phyloP scores from a whole-genome alignment of 2,113 vertebrate genomes.

The Hemiscyllium ocellatum region DNA sequence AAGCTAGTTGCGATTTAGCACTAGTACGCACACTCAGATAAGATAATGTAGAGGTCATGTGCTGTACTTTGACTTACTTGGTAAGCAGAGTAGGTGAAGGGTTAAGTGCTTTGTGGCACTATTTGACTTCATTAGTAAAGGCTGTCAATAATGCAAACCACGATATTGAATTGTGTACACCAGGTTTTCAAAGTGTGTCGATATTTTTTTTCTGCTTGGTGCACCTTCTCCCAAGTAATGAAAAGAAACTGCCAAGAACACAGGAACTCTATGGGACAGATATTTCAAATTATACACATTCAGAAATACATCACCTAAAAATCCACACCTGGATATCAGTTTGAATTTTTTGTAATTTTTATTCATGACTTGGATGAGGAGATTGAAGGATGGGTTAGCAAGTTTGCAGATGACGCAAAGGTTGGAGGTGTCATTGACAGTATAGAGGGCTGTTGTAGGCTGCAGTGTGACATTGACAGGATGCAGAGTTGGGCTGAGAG shows the following conservation, averaged over 20 bases:
- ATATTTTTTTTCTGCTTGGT: background rate
- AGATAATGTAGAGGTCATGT: background rate
- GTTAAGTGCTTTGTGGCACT: background rate
- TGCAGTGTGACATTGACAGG: too few species aligned
- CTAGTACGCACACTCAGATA: background rate
- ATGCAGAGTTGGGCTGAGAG: too few species aligned
- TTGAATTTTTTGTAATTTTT: too few species aligned
- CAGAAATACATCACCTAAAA: background rate
- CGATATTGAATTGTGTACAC: background rate
- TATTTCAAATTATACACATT: background rate
- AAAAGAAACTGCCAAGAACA: background rate
- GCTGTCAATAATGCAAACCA: background rate
- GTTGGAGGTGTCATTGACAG: too few species aligned
- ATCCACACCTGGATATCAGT: background rate
- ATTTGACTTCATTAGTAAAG: background rate
- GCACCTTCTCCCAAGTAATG: slow-evolving; percentile 1
- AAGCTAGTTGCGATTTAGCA: background rate
- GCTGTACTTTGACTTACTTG: background rate
- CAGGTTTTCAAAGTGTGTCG: background rate
- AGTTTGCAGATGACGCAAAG: too few species aligned
- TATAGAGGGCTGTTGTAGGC: too few species aligned
- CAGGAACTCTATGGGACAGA: background rate
- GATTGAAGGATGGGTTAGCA: too few species aligned
- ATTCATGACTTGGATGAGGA: too few species aligned
- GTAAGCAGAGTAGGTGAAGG: background rate